Percentiles rank a stretch among this genome's conserved stretches.
Conservation (phyloP, 2,113 vertebrate species). For the Girardinichthys multiradiatus region DNA sequence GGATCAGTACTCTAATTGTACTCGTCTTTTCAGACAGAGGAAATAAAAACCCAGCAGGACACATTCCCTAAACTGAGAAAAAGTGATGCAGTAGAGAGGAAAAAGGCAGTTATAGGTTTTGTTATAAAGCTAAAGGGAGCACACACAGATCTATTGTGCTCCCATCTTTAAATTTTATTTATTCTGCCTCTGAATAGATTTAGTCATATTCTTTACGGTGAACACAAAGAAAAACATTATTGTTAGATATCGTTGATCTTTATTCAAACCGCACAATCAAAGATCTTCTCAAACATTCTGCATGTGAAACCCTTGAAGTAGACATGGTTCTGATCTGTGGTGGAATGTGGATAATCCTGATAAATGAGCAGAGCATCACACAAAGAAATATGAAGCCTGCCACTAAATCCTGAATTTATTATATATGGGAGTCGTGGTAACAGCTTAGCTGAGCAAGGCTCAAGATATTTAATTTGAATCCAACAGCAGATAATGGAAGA, state of each 20-base stretch:
- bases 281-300: not conserved
- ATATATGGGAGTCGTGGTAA: not conserved
- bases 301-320: not conserved
- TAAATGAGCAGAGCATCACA: not conserved
- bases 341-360: not conserved
- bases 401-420: conserved; percentile 1
- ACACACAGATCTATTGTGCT: not conserved
- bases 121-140: conserved; percentile 3
- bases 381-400: not conserved
- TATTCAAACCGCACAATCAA: not conserved
- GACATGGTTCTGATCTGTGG: not conserved
- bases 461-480: conserved; percentile 59
- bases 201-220: not conserved
- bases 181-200: not conserved
- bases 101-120: conserved; percentile 23
- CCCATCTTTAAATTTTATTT: not conserved
- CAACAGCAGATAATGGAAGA: conserved; percentile 70
- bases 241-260: not conserved
- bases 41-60: conserved; percentile 73
- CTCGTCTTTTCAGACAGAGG: conserved; percentile 63
- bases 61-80: conserved; percentile 59
- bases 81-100: conserved; percentile 45
- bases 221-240: not conserved
- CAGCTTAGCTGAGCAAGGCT: not conserved
- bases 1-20: conserved; percentile 65